Conservation (phyloP, 2,113 vertebrate species). For the Podiceps cristatus region DNA sequence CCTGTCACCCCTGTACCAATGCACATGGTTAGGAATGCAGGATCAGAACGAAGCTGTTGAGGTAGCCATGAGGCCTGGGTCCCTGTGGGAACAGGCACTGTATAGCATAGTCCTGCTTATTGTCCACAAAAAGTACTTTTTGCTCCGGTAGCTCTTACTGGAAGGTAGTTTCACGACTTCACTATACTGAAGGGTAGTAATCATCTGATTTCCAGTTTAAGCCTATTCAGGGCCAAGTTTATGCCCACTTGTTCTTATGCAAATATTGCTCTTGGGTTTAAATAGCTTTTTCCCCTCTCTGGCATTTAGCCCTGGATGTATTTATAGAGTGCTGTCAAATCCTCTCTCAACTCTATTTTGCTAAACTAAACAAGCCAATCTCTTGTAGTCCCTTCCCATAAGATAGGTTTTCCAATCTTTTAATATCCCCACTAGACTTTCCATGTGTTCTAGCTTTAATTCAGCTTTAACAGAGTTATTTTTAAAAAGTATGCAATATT, state of each 20-base stretch:
- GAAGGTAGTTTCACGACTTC: neutral
- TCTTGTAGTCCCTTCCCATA: constrained; percentile 49
- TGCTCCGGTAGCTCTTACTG: neutral
- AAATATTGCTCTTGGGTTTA: constrained; percentile 69
- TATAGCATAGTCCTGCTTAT: neutral
- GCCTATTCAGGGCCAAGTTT: constrained; percentile 40
- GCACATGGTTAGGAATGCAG: accelerated
- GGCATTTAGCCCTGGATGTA: constrained; percentile 50
- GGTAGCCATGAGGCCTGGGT: neutral
- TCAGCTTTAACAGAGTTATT: neutral
- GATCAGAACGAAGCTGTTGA: neutral
- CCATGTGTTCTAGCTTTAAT: neutral
- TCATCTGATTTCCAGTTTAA: constrained; percentile 4
- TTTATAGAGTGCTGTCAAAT: constrained; percentile 62
- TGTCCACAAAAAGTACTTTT: neutral
- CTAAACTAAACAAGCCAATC: constrained; percentile 63
- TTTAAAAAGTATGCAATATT: neutral
- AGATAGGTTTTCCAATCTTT: constrained; percentile 48
- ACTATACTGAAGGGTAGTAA: neutral
- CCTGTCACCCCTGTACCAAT: accelerated
- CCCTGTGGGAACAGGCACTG: neutral
- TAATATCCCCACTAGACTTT: constrained; percentile 22
- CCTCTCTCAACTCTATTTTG: constrained; percentile 25
- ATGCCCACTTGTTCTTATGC: constrained; percentile 58
- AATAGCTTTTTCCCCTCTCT: constrained; percentile 48